These are phyloP conservation scores for Ceyx erithaca DNA, from an alignment of 2,797 vertebrate species.

Conservation along the genomic window DNA sequence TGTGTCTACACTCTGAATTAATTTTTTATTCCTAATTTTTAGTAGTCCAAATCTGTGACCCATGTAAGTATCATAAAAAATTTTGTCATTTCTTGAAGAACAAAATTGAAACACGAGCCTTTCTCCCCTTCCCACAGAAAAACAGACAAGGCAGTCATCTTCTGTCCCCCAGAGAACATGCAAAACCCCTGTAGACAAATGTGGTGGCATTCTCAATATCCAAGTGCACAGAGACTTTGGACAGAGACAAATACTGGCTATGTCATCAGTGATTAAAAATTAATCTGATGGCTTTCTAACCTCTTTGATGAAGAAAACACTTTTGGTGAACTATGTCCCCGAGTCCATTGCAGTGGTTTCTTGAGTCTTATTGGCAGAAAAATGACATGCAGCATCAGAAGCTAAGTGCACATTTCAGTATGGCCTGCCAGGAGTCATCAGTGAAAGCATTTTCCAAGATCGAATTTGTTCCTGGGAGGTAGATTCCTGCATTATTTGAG, in stretches of 20 bases:
- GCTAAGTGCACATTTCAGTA: neutral
- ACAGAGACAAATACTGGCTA: neutral
- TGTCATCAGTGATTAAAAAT: slow-evolving; percentile 41
- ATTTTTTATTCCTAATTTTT: neutral
- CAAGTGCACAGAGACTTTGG: neutral
- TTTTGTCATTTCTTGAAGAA: neutral
- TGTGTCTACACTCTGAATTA: neutral
- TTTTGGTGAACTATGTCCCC: neutral
- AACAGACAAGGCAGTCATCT: neutral
- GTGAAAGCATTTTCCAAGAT: neutral
- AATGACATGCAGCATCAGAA: neutral
- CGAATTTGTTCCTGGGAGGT: neutral
- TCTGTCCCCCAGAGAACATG: rapidly evolving
- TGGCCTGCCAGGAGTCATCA: neutral
- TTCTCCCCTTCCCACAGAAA: neutral
- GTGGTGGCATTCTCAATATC: neutral
- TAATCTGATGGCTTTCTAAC: slow-evolving; percentile 28
- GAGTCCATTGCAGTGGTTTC: neutral
- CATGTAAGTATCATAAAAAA: neutral
- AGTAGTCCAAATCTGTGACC: neutral
- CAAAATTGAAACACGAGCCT: neutral
- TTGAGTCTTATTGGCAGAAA: neutral
- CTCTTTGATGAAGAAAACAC: neutral
- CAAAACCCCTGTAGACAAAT: neutral
- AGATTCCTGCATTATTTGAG: neutral